These are phyloP conservation scores for Suncus etruscus DNA, from an alignment of 2,113 vertebrate genomes.

Conservation along the genomic window DNA sequence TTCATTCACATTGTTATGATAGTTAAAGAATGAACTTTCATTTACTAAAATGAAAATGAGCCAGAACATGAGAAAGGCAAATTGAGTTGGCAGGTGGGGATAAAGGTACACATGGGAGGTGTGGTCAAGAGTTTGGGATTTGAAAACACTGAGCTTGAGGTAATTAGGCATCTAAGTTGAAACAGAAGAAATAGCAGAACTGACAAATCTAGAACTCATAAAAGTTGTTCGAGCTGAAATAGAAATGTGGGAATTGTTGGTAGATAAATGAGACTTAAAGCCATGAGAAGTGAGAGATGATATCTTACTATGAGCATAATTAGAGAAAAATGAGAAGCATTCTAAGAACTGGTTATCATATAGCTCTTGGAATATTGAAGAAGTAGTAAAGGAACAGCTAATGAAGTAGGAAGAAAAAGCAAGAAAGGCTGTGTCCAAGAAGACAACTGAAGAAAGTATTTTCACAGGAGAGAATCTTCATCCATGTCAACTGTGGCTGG, in stretches of 20 bases:
- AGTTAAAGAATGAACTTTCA: not conserved
- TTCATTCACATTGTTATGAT: too few relatives aligned
- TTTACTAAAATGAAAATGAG: constrained; percentile 24
- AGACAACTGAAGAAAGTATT: not conserved
- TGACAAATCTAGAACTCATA: not conserved
- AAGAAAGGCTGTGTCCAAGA: not conserved
- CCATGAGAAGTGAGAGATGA: not conserved
- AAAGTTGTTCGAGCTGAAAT: not conserved
- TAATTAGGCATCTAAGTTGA: not conserved
- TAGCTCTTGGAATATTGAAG: not conserved
- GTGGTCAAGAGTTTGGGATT: not conserved
- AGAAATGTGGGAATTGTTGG: not conserved
- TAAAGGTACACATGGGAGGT: too few relatives aligned
- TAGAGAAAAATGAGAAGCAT: not conserved
- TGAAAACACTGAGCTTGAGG: not conserved
- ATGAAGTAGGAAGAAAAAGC: not conserved
- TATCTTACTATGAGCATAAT: not conserved
- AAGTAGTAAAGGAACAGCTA: not conserved
- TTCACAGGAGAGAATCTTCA: not conserved
- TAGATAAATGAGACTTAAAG: not conserved
- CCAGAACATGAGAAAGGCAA: not conserved
- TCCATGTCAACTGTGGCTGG: not conserved
- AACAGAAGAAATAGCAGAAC: not conserved
- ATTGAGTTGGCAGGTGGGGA: not conserved
- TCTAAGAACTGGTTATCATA: not conserved